Evolutionary conservation across 2,888 invertebrate species (phyloP).

Genomic region (Drosophila formosana): DNA sequence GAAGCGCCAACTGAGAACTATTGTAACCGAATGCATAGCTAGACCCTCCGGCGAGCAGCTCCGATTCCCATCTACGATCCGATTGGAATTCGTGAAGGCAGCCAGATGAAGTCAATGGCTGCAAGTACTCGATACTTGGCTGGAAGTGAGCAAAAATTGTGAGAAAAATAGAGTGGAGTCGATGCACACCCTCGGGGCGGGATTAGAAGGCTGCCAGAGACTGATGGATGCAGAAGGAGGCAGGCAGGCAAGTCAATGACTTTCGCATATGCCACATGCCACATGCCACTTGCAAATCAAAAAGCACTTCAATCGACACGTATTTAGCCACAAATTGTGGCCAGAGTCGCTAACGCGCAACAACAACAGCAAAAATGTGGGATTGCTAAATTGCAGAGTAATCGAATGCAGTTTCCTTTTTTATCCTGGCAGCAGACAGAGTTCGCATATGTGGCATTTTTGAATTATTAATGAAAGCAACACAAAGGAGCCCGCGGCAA

Average conservation of each 20-base stretch:
- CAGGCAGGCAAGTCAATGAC: constrained; percentile 44
- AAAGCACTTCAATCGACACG: constrained; percentile 69
- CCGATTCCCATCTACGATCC: not conserved
- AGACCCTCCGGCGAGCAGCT: constrained; percentile 2
- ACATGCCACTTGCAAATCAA: constrained; percentile 58
- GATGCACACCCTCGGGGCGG: constrained; percentile 57
- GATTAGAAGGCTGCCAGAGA: constrained; percentile 60
- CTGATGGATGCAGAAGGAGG: constrained; percentile 32
- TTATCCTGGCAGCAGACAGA: constrained; percentile 47
- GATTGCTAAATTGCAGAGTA: constrained; percentile 79
- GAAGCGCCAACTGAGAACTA: not conserved
- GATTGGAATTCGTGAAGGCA: not conserved
- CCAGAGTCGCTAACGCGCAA: constrained; percentile 2
- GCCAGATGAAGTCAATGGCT: not conserved
- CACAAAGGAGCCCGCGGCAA: constrained; percentile 68
- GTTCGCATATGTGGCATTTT: constrained; percentile 73
- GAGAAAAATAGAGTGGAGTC: constrained; percentile 48
- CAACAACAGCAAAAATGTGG: constrained; percentile 16
- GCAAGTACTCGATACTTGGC: constrained; percentile 23
- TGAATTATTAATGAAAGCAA: constrained; percentile 82
- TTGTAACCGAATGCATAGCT: not conserved
- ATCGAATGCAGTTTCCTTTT: constrained; percentile 67
- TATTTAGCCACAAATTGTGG: constrained; percentile 60
- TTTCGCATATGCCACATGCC: constrained; percentile 33
- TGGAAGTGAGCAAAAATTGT: constrained; percentile 62